Percentiles rank a stretch among this genome's conserved stretches.
These are phyloP conservation scores for Cryptoblepharus egeriae DNA, from an alignment of 2,797 vertebrate species.

Conservation along the genomic window DNA sequence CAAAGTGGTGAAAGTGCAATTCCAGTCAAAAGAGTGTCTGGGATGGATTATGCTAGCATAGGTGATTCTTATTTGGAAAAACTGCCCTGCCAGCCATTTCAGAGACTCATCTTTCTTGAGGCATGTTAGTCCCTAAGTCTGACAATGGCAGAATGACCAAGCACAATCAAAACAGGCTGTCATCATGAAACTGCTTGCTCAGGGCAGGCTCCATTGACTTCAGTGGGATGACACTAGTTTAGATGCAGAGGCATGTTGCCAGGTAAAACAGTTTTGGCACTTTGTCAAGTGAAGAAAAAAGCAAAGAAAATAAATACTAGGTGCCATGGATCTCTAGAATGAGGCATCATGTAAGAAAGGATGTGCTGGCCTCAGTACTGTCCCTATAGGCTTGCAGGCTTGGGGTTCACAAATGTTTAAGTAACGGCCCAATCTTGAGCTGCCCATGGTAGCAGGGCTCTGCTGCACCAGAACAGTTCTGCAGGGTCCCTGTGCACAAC, in stretches of 20 bases:
- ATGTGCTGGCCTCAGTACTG: not conserved
- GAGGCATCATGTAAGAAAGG: not conserved
- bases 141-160: conserved; percentile 15
- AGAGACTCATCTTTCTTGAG: conserved; percentile 27
- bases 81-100: conserved; percentile 27
- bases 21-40: conserved; percentile 12
- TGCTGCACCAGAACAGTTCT: no score
- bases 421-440: no score
- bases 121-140: not conserved
- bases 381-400: not conserved
- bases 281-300: not conserved
- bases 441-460: no score
- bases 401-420: not conserved
- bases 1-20: conserved; percentile 23
- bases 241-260: not conserved
- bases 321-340: not conserved
- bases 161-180: conserved; percentile 3
- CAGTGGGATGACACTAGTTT: not conserved
- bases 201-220: not conserved
- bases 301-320: not conserved
- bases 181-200: conserved; percentile 13
- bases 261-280: not conserved
- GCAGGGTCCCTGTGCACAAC: no score
- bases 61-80: conserved; percentile 33
- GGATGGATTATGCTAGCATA: conserved; percentile 21